Evolutionary conservation across 2,888 invertebrate species (phyloP).

Genomic region (Tryphoninae sp.): DNA sequence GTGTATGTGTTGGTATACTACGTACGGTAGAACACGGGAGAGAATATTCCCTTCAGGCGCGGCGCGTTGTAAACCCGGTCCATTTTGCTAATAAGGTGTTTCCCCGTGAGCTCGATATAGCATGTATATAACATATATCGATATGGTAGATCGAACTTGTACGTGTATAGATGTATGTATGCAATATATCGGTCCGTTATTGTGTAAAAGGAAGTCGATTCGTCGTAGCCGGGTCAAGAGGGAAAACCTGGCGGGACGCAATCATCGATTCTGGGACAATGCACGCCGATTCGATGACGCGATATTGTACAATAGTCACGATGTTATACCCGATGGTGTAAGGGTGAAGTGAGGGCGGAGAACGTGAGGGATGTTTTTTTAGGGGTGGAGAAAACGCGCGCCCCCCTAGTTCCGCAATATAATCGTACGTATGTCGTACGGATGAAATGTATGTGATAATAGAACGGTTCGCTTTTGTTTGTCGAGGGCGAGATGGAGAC

Average conservation of each 20-base stretch:
- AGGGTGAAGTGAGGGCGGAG: background rate
- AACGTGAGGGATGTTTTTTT: slow-evolving; percentile 40
- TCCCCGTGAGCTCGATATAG: slow-evolving; percentile 51
- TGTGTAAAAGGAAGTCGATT: slow-evolving; percentile 42
- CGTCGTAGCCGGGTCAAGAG: slow-evolving; percentile 68
- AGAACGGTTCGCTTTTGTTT: slow-evolving; percentile 57
- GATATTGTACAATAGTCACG: slow-evolving; percentile 47
- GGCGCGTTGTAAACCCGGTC: slow-evolving; percentile 58
- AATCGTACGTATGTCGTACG: slow-evolving; percentile 52
- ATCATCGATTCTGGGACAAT: slow-evolving; percentile 64
- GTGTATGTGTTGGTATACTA: slow-evolving; percentile 29
- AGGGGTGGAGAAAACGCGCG: slow-evolving; percentile 55
- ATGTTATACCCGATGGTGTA: background rate
- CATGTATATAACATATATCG: background rate
- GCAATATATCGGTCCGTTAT: slow-evolving; percentile 26
- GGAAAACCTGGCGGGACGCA: slow-evolving; percentile 64
- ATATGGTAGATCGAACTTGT: slow-evolving; percentile 22
- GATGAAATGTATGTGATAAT: slow-evolving; percentile 60
- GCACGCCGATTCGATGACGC: slow-evolving; percentile 58
- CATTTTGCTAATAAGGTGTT: slow-evolving; percentile 76
- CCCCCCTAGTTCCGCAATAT: slow-evolving; percentile 42
- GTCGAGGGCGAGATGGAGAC: slow-evolving; percentile 24
- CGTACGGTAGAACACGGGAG: slow-evolving; percentile 36
- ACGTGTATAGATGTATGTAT: too few relatives aligned
- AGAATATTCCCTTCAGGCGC: slow-evolving; percentile 57